These are phyloP conservation scores for Elachura formosa DNA, from an alignment of 2,113 vertebrate genomes.

Conservation along the genomic window DNA sequence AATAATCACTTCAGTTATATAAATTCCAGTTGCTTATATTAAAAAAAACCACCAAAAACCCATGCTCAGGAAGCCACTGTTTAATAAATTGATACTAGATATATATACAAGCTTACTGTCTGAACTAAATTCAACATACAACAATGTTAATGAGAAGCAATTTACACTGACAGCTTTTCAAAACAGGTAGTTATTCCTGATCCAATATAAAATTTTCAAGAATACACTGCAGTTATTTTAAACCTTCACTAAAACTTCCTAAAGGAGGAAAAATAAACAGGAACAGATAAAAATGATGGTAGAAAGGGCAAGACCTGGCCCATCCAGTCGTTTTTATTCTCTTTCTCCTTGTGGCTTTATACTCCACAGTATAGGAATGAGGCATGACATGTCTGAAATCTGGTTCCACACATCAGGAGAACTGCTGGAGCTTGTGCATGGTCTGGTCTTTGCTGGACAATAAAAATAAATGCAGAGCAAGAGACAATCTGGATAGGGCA, in stretches of 20 bases:
- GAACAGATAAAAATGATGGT: background rate
- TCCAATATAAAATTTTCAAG: background rate
- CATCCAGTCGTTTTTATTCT: background rate
- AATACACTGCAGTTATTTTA: background rate
- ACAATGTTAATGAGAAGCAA: background rate
- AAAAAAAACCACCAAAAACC: background rate
- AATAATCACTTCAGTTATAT: background rate
- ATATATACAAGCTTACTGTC: background rate
- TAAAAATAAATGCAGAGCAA: background rate
- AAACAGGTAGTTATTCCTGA: background rate
- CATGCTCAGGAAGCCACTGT: background rate
- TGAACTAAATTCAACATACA: background rate
- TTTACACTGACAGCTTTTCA: constrained; percentile 45
- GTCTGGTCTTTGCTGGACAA: background rate
- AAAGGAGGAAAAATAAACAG: background rate
- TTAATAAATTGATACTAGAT: background rate
- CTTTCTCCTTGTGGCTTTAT: background rate
- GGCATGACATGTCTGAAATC: background rate
- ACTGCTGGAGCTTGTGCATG: background rate
- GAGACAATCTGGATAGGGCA: background rate
- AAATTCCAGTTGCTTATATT: background rate
- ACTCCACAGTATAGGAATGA: background rate
- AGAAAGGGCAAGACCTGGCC: background rate
- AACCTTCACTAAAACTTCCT: background rate
- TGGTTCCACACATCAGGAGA: background rate